Conservation (phyloP, 2,797 vertebrate genomes). For the Pempheris klunzingeri region DNA sequence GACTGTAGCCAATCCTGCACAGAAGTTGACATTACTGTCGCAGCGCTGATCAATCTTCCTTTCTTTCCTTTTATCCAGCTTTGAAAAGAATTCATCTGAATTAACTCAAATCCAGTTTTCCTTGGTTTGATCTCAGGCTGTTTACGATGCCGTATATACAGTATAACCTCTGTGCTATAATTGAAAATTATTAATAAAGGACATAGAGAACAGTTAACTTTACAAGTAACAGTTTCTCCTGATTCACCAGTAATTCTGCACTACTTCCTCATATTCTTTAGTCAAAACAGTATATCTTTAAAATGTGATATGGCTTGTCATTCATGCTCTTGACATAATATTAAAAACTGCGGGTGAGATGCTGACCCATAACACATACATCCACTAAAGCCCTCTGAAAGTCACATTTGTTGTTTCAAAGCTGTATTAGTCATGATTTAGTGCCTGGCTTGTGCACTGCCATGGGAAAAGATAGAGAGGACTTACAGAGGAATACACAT, state of each 20-base stretch:
- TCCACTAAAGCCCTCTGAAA: conserved; percentile 45
- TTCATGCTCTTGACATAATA: conserved; percentile 38
- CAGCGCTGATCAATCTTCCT: not conserved
- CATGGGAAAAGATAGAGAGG: conserved; percentile 70
- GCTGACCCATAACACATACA: conserved; percentile 20
- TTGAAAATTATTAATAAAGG: conserved; percentile 14
- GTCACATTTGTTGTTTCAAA: conserved; percentile 56
- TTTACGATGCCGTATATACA: not conserved
- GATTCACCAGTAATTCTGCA: not conserved
- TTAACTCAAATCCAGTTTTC: not conserved
- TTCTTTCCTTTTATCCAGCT: not conserved
- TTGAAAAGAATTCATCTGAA: conserved; percentile 1
- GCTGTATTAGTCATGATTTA: conserved; percentile 68
- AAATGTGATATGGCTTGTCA: conserved; percentile 32
- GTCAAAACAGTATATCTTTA: conserved; percentile 8
- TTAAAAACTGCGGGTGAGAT: conserved; percentile 42
- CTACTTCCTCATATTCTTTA: not conserved
- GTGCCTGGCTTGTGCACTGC: conserved; percentile 42
- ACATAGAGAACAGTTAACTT: not conserved
- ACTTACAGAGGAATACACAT: conserved; percentile 54
- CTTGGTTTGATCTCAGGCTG: not conserved
- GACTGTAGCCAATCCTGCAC: not conserved
- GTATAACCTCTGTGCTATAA: not conserved
- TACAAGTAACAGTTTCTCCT: not conserved
- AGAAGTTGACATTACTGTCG: not conserved